Evolutionary conservation across 92 coral and sea anemone genomes (phyloP).

Genomic region (Pocillopora grandis): DNA sequence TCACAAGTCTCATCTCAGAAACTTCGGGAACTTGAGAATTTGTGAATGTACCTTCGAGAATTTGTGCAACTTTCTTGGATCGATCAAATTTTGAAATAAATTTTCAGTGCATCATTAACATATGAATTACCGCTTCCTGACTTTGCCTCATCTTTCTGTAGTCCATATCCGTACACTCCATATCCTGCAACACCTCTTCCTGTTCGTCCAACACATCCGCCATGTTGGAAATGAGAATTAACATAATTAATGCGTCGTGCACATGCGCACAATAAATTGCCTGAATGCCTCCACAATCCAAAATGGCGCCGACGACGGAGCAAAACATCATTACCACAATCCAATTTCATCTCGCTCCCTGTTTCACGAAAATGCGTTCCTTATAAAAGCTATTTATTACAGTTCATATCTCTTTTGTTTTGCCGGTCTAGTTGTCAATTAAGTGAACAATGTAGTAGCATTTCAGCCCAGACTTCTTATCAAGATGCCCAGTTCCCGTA

Average conservation of each 20-base stretch:
- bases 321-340: conserved; percentile 63
- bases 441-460: conserved; percentile 70
- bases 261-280: conserved; percentile 69
- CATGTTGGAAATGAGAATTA: conserved; percentile 54
- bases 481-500: conserved; percentile 98
- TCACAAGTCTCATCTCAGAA: too few species aligned
- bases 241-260: conserved; percentile 32
- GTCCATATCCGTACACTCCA: conserved; percentile 43
- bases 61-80: too few species aligned
- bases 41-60: too few species aligned
- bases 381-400: conserved; percentile 65
- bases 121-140: conserved; percentile 49
- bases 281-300: conserved; percentile 67
- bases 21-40: too few species aligned
- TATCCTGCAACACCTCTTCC: conserved; percentile 28
- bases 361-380: conserved; percentile 53
- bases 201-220: conserved; percentile 72
- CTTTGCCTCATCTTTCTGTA: conserved; percentile 57
- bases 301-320: conserved; percentile 89
- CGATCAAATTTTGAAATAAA: neutral
- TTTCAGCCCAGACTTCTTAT: conserved; percentile 61
- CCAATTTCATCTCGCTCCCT: conserved; percentile 90
- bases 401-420: conserved; percentile 64
- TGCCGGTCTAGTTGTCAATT: conserved; percentile 60
- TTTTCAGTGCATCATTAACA: too few species aligned